Evolutionary conservation across 2,113 vertebrate species (phyloP).

Genomic region (Corynorhinus townsendii): DNA sequence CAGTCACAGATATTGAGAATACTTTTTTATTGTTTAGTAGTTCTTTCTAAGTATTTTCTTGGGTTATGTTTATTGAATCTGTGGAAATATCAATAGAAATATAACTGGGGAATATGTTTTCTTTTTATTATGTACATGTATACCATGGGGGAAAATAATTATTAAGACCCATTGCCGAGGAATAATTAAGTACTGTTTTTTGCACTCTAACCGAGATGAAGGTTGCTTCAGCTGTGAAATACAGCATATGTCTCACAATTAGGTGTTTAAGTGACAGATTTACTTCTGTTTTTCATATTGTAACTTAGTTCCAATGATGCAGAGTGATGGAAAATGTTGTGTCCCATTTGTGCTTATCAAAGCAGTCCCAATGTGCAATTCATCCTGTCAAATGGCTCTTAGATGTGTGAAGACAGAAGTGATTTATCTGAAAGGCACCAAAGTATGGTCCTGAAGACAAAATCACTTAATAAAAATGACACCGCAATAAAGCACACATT

Average conservation of each 20-base stretch:
- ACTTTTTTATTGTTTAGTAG: background rate
- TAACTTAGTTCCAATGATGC: slow-evolving; percentile 5
- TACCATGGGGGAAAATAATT: background rate
- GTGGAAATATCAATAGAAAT: background rate
- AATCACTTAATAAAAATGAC: slow-evolving; percentile 69
- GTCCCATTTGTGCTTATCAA: slow-evolving; percentile 13
- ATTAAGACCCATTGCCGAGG: background rate
- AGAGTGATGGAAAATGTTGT: background rate
- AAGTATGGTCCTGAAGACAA: slow-evolving; percentile 60
- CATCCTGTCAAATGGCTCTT: slow-evolving; percentile 46
- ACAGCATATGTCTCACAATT: background rate
- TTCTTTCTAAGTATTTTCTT: background rate
- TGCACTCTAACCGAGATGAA: background rate
- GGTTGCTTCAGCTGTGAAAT: slow-evolving; percentile 12
- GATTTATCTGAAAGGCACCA: slow-evolving; percentile 63
- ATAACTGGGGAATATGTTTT: background rate
- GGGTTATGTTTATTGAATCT: background rate
- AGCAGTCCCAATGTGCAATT: slow-evolving; percentile 36
- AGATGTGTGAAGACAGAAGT: slow-evolving; percentile 56
- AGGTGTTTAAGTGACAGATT: slow-evolving; percentile 27
- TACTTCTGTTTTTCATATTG: background rate
- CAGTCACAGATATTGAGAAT: background rate
- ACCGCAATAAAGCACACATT: slow-evolving; percentile 20
- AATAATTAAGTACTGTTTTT: slow-evolving; percentile 34
- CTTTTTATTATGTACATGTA: slow-evolving; percentile 18